Conservation (phyloP, 2,888 invertebrate genomes). For the Trichopoda pennipes region DNA sequence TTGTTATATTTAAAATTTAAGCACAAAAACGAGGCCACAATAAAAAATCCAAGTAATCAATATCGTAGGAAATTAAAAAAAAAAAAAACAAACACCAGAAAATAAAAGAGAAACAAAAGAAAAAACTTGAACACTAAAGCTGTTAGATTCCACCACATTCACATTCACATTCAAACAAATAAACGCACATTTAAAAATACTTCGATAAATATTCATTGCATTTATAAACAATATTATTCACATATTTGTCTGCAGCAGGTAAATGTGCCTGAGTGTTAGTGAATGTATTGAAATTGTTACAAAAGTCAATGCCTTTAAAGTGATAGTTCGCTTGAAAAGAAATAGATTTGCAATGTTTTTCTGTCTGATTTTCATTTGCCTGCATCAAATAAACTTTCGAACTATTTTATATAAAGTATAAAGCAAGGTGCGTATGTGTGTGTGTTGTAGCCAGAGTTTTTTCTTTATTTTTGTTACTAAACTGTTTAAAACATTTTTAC, state of each 20-base stretch:
- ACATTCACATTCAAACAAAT: neutral
- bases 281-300: constrained; percentile 43
- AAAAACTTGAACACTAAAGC: constrained; percentile 34
- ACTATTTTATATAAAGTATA: constrained; percentile 2
- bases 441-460: neutral
- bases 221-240: neutral
- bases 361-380: constrained; percentile 36
- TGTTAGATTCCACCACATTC: constrained; percentile 9
- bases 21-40: constrained; percentile 64
- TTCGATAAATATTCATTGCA: neutral
- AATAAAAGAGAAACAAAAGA: constrained; percentile 1
- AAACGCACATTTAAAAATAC: neutral
- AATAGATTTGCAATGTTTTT: constrained; percentile 22
- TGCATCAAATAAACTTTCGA: constrained; percentile 27
- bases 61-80: neutral
- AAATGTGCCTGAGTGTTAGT: neutral
- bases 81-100: neutral
- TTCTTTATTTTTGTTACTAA: constrained; percentile 23
- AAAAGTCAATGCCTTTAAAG: constrained; percentile 61
- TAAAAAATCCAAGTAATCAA: constrained; percentile 64
- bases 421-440: neutral
- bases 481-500: neutral
- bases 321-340: constrained; percentile 20
- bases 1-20: constrained; percentile 52
- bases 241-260: neutral